These are phyloP conservation scores for Puffinus mauretanicus DNA, from an alignment of 2,113 vertebrate species.

Conservation along the genomic window DNA sequence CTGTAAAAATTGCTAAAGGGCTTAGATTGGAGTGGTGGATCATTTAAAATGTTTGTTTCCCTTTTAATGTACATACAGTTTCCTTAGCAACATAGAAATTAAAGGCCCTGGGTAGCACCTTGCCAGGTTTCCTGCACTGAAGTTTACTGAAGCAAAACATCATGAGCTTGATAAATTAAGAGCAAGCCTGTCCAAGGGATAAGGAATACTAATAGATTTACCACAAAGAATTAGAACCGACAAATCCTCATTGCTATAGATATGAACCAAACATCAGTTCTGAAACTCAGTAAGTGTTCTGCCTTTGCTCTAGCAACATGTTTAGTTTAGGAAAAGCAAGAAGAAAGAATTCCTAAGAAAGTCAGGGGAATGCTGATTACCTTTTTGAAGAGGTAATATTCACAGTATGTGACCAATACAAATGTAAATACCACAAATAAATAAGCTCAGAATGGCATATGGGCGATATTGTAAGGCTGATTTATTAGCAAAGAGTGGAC, in stretches of 20 bases:
- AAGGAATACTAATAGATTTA: neutral
- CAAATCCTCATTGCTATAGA: neutral
- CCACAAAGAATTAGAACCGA: neutral
- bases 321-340: neutral
- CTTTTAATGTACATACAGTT: neutral
- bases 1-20: neutral
- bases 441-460: neutral
- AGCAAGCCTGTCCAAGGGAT: neutral
- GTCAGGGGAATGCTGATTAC: neutral
- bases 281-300: neutral
- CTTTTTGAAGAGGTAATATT: neutral
- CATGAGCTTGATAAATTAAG: neutral
- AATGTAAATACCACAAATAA: neutral
- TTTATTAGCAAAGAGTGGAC: neutral
- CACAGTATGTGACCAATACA: neutral
- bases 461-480: neutral
- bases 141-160: conserved; percentile 11
- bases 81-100: neutral
- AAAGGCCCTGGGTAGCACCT: neutral
- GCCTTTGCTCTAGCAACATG: neutral
- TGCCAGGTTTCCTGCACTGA: neutral
- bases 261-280: neutral
- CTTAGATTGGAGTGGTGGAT: neutral
- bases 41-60: neutral
- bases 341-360: neutral